Evolutionary conservation across 2,888 invertebrate genomes (phyloP), one percentile per base, ranked within the genome.

Genomic region (Melipona beecheii): DNA sequence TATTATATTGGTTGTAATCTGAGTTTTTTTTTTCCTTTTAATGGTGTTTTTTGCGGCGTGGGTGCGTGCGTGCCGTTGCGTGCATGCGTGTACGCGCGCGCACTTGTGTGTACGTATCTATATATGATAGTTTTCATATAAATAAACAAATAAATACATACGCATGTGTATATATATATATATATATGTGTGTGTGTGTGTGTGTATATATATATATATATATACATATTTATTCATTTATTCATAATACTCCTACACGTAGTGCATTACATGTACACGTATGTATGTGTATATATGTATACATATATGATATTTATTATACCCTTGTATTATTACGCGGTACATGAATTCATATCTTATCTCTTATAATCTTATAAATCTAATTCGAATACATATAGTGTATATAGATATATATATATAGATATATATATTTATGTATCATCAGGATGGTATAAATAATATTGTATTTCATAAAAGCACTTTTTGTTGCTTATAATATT

Each of bases 401-500:
- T 77, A 68, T 76, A 79, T 84, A 75, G 84, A 86, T 85, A 85
- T 89, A 84, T 82, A 86, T 88, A 87, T 85, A 83, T 84, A 80
- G 19, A 79, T 85, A 85, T 85, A 85, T 89, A 84, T 83, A 87
- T 89, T 86, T 86, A 84, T 84, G 85, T 90, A 90, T 91, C 87
- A 91, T 93, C 91, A 91, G 92, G 93, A 92, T 93, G 92, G 92
- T 93, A 93, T 93, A 93, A 93, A 93, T 93, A 93, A 93, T 93
- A 93, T 93, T 93, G 92, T 92, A 92, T 93, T 92, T 93, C 92
- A 91, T 94, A 92, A 94, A 93, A 93, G 93, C 94, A 94, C 94
- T 94, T 94, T 90, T 93, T 93, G 92, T 94, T 93, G 94, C 93
- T 93, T 93, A 94, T 93, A 92, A 92, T 93, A 93, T 93, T 93